These are phyloP conservation scores for Salmo trutta DNA, from an alignment of 2,797 vertebrate genomes.

Conservation along the genomic window DNA sequence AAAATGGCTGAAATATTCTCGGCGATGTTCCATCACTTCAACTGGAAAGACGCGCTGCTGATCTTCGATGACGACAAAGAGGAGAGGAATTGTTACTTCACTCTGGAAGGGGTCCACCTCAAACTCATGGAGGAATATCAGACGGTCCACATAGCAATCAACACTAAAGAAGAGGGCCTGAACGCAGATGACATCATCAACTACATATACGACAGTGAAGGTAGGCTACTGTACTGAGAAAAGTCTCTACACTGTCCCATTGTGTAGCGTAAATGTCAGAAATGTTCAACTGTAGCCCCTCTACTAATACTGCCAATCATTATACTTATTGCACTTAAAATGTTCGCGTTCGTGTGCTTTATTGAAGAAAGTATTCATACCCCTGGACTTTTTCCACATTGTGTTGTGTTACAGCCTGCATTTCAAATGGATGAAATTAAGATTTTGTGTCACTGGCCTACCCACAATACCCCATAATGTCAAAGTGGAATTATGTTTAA, in stretches of 20 bases:
- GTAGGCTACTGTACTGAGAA: slow-evolving; percentile 47
- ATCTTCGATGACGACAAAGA: slow-evolving; percentile 86
- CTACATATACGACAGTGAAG: slow-evolving; percentile 64
- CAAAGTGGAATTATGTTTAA: too few species aligned
- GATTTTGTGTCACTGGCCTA: too few species aligned
- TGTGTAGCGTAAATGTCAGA: neutral
- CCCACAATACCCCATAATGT: too few species aligned
- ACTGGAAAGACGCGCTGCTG: slow-evolving; percentile 84
- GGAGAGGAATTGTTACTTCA: slow-evolving; percentile 92
- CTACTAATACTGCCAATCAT: neutral
- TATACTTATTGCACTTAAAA: neutral
- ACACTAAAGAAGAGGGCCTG: slow-evolving; percentile 68
- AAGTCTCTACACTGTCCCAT: neutral
- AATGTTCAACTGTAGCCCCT: neutral
- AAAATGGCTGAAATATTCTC: slow-evolving; percentile 94
- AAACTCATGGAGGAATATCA: slow-evolving; percentile 77
- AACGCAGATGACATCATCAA: slow-evolving; percentile 82
- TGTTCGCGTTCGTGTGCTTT: neutral
- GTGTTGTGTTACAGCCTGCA: too few species aligned
- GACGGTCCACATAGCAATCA: slow-evolving; percentile 70
- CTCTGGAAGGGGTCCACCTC: slow-evolving; percentile 87
- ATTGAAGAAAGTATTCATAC: neutral
- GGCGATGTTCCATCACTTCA: slow-evolving; percentile 86
- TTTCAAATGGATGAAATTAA: too few species aligned
- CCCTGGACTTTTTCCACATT: too few species aligned